Evolutionary conservation across 2,888 invertebrate genomes (phyloP).

Genomic region (Sarcophaga caerulescens): DNA sequence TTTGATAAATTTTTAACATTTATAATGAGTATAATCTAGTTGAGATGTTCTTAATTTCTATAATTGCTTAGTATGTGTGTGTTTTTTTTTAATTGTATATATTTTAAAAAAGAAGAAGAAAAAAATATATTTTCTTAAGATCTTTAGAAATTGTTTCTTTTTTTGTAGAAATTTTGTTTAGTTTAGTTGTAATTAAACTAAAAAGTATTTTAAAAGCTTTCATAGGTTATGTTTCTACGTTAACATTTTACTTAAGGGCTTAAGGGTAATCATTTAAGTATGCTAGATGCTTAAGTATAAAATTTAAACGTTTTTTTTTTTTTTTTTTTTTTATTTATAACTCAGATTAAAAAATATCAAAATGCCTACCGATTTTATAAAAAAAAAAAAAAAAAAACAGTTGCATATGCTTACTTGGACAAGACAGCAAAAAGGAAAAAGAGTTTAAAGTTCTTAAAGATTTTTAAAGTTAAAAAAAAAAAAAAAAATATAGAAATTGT

Average conservation of each 20-base stretch:
- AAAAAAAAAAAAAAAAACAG: neutral
- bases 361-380: conserved; percentile 51
- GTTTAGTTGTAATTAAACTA: neutral
- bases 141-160: neutral
- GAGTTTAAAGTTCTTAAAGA: no score
- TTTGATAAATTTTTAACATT: conserved; percentile 10
- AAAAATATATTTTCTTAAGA: no score
- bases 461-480: neutral
- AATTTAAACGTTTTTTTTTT: neutral
- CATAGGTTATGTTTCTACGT: conserved; percentile 34
- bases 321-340: no score
- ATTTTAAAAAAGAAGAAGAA: neutral
- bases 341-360: neutral
- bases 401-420: neutral
- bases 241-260: neutral
- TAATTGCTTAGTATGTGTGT: neutral
- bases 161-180: conserved; percentile 45
- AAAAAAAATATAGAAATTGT: no score
- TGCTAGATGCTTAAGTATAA: neutral
- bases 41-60: conserved; percentile 46
- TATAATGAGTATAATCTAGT: conserved; percentile 68
- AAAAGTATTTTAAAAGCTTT: conserved; percentile 62
- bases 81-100: conserved; percentile 20
- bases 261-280: conserved; percentile 45
- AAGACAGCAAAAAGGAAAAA: neutral